Conservation (phyloP, 2,797 vertebrate genomes). For the Rousettus madagascariensis region DNA sequence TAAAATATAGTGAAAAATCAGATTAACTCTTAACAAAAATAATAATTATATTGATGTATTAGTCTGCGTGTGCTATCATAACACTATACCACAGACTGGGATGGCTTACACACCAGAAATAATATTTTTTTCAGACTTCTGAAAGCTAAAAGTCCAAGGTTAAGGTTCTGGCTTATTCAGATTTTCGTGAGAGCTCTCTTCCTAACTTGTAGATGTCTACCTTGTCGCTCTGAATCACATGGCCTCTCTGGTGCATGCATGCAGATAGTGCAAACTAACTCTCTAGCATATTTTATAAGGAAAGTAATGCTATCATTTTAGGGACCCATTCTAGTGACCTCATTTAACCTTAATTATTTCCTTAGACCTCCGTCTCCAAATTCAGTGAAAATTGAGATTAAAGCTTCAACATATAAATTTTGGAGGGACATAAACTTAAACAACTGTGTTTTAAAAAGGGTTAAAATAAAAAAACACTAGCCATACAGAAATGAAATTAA, state of each 20-base stretch:
- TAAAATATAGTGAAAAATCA: neutral
- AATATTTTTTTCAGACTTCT: neutral
- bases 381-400: neutral
- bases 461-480: neutral
- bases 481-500: neutral
- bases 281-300: neutral
- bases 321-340: neutral
- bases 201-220: neutral
- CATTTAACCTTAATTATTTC: neutral
- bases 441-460: neutral
- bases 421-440: neutral
- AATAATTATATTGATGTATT: neutral
- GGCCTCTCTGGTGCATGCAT: neutral
- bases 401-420: neutral
- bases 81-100: neutral
- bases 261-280: neutral
- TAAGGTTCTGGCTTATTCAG: neutral
- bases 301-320: neutral
- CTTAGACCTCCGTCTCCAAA: neutral
- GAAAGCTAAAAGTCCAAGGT: neutral
- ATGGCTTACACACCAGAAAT: neutral
- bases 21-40: neutral
- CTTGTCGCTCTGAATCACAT: neutral
- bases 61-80: neutral
- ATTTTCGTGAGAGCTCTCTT: neutral